A percentile compares a stretch with the other conserved stretches of the same genome.
Evolutionary conservation across 2,113 vertebrate species (phyloP).

Genomic region (Eira barbara): DNA sequence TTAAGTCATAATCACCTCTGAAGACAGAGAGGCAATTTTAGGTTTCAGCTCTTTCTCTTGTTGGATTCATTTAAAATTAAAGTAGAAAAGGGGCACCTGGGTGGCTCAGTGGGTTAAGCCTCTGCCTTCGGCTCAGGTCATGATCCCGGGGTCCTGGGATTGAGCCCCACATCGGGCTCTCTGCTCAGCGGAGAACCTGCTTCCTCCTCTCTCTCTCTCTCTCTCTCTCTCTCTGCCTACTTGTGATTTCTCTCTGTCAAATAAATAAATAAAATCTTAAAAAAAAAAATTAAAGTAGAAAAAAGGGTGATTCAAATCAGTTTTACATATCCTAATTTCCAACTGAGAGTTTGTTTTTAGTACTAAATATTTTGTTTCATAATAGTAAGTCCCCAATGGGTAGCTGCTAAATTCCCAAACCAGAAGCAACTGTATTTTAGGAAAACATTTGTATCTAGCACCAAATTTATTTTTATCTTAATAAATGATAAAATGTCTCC

Average conservation of each 20-base stretch:
- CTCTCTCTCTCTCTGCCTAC: too few species aligned
- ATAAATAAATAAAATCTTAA: too few species aligned
- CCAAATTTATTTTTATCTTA: conserved; percentile 14
- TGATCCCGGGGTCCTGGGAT: too few species aligned
- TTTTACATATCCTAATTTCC: conserved; percentile 31
- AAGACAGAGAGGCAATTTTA: conserved; percentile 33
- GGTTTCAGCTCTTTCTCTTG: conserved; percentile 41
- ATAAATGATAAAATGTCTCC: neutral
- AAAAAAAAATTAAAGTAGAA: conserved; percentile 43
- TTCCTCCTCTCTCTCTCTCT: too few species aligned
- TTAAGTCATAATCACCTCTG: conserved; percentile 15
- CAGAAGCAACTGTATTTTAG: conserved; percentile 16
- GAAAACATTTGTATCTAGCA: neutral
- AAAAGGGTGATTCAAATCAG: neutral
- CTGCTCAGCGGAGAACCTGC: too few species aligned
- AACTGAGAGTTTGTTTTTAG: neutral
- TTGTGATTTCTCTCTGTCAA: too few species aligned
- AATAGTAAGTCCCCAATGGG: neutral
- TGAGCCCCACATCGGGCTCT: too few species aligned
- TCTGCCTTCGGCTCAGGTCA: too few species aligned
- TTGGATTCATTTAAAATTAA: conserved; percentile 39
- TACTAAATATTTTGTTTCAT: conserved; percentile 22
- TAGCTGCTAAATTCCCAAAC: conserved; percentile 44
- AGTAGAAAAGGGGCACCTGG: too few species aligned
- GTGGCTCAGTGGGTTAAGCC: too few species aligned